Evolutionary conservation across 2,888 invertebrate genomes (phyloP).

Genomic region (Drosophila niveifrons): DNA sequence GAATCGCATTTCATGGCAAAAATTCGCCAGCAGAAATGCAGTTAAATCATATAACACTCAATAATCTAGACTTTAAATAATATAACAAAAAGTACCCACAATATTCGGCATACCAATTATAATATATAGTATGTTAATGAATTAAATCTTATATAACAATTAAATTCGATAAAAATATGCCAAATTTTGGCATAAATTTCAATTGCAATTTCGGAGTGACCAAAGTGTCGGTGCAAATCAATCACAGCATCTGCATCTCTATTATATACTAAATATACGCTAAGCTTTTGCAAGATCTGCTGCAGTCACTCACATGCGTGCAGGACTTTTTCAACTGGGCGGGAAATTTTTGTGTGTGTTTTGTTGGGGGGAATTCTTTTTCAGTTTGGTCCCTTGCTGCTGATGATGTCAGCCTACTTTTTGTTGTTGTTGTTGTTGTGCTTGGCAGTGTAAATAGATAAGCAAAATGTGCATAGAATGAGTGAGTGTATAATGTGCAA

Average conservation of each 20-base stretch:
- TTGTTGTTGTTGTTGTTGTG: neutral
- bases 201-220: neutral
- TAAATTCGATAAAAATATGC: neutral
- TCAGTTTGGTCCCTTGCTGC: too few relatives aligned
- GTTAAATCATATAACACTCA: neutral
- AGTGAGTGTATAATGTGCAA: conserved; percentile 7
- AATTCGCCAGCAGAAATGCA: neutral
- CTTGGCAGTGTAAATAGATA: conserved; percentile 20
- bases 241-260: conserved; percentile 2
- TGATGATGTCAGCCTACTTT: conserved; percentile 48
- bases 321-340: neutral
- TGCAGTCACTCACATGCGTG: neutral
- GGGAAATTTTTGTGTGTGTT: neutral
- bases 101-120: too few relatives aligned
- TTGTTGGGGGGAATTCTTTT: too few relatives aligned
- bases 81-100: too few relatives aligned
- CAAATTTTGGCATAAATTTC: neutral
- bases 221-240: neutral
- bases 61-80: too few relatives aligned
- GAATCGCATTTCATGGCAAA: neutral
- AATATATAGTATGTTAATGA: too few relatives aligned
- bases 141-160: conserved; percentile 10
- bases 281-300: conserved; percentile 6
- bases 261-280: neutral
- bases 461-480: neutral